Evolutionary conservation across 2,113 vertebrate species (phyloP).

Genomic region (Cacatua alba): DNA sequence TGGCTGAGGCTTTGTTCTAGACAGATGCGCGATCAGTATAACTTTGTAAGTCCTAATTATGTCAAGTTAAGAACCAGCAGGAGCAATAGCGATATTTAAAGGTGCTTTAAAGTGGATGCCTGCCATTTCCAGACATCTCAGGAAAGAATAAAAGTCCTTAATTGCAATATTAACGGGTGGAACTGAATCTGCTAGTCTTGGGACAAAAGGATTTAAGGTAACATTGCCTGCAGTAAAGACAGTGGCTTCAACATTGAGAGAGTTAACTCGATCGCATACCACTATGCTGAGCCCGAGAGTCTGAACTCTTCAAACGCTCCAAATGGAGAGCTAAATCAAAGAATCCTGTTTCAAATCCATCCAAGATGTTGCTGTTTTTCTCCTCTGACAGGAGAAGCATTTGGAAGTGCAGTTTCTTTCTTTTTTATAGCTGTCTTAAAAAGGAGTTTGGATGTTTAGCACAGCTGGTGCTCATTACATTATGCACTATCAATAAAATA

Average conservation of each 20-base stretch:
- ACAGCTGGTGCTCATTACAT: conserved; percentile 92
- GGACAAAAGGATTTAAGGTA: conserved; percentile 46
- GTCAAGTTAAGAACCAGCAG: conserved; percentile 9
- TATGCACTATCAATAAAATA: conserved; percentile 92
- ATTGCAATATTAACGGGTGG: not conserved
- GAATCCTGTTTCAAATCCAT: conserved; percentile 81
- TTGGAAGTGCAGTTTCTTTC: conserved; percentile 82
- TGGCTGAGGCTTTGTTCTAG: conserved; percentile 28
- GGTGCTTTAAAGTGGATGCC: conserved; percentile 49
- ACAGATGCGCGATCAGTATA: not conserved
- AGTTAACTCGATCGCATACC: conserved; percentile 57
- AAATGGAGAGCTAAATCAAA: conserved; percentile 82
- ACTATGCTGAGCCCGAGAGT: conserved; percentile 48
- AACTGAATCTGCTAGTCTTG: not conserved
- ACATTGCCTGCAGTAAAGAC: not conserved
- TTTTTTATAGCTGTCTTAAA: conserved; percentile 90
- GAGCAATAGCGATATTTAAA: conserved; percentile 48
- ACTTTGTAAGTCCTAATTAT: conserved; percentile 36
- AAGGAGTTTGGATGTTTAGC: conserved; percentile 89
- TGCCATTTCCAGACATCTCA: conserved; percentile 35
- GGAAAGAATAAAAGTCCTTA: not conserved
- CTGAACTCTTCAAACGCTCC: conserved; percentile 74
- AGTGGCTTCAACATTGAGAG: conserved; percentile 60
- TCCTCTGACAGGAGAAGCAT: conserved; percentile 82
- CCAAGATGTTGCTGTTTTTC: conserved; percentile 83